phyloP scores from a whole-genome alignment of 2,113 vertebrate species.

The Pogonocichla stellata region DNA sequence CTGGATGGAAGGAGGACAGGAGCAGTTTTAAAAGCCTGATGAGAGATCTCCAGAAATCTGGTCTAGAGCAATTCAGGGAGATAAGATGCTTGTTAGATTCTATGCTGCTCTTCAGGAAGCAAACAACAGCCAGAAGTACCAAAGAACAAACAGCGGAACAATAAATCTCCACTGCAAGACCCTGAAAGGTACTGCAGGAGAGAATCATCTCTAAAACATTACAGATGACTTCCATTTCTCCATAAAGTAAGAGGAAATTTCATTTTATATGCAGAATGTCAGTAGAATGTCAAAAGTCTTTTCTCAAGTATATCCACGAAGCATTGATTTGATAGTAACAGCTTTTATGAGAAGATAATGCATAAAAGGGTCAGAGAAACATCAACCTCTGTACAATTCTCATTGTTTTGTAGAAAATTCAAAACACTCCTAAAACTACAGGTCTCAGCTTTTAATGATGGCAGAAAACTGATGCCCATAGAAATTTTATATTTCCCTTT shows the following conservation, averaged over 20 bases:
- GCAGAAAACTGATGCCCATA: background rate
- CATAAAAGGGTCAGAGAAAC: background rate
- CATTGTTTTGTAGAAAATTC: background rate
- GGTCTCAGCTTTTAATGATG: background rate
- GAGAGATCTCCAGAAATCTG: background rate
- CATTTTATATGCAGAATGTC: background rate
- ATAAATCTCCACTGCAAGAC: background rate
- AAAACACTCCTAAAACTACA: background rate
- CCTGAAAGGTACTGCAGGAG: background rate
- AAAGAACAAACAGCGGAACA: background rate
- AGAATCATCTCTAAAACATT: background rate
- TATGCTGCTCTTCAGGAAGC: background rate
- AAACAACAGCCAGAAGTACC: background rate
- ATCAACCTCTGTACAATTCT: background rate
- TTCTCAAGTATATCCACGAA: background rate
- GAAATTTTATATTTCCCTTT: background rate
- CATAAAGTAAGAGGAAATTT: background rate
- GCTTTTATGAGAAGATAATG: background rate
- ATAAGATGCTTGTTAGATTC: background rate
- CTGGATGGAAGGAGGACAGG: background rate
- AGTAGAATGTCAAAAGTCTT: background rate
- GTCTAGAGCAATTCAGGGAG: background rate
- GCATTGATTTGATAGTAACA: background rate
- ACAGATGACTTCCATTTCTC: accelerated
- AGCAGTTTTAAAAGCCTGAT: background rate